These are phyloP conservation scores for Brotula barbata DNA, from an alignment of 2,797 vertebrate species.

Conservation along the genomic window DNA sequence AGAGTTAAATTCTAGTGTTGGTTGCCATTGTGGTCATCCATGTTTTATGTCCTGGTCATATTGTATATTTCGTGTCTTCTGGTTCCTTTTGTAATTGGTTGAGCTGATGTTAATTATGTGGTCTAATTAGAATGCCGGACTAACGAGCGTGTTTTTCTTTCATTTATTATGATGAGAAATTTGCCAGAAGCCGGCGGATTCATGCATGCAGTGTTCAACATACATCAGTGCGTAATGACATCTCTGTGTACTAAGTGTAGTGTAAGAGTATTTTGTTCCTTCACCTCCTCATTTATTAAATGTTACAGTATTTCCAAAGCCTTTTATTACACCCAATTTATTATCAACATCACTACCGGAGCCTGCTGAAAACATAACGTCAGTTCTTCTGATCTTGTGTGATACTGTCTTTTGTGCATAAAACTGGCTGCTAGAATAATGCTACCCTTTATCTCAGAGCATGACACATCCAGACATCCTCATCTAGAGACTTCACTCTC, in stretches of 20 bases:
- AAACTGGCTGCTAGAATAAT: conserved; percentile 20
- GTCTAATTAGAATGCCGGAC: too few species aligned
- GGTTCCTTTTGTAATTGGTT: not conserved
- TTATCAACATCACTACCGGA: too few species aligned
- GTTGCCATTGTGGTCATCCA: not conserved
- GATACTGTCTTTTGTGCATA: not conserved
- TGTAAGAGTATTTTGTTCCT: too few species aligned
- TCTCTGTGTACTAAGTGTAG: not conserved
- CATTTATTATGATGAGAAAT: too few species aligned
- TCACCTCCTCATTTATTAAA: too few species aligned
- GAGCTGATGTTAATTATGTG: not conserved
- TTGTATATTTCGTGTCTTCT: not conserved
- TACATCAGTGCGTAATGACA: not conserved
- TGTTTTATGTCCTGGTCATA: not conserved
- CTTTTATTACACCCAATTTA: too few species aligned
- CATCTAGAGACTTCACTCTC: not conserved
- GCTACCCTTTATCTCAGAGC: conserved; percentile 16
- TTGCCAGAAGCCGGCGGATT: too few species aligned
- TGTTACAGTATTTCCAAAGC: too few species aligned
- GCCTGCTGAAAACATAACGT: too few species aligned
- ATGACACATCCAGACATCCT: conserved; percentile 31
- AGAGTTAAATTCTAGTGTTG: not conserved
- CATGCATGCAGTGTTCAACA: too few species aligned
- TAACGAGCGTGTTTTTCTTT: too few species aligned
- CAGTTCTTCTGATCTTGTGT: not conserved